phyloP scores from a whole-genome alignment of 1,140 invertebrate species.

The Callitettix versicolor region DNA sequence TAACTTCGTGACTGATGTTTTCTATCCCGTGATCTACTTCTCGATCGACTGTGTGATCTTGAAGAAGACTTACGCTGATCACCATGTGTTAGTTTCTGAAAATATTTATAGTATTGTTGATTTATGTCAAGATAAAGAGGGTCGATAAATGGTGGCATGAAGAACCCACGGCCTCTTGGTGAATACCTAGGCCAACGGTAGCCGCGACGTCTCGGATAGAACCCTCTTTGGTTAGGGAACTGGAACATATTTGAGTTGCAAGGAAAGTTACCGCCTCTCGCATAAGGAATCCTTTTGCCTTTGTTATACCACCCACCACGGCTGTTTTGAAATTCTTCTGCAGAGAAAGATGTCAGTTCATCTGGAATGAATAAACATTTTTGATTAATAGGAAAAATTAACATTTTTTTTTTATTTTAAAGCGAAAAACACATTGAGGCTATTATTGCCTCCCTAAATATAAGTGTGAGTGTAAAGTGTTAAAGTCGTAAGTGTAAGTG shows the following conservation, averaged over 20 bases:
- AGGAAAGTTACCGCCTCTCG: not conserved
- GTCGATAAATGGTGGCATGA: slow-evolving; percentile 5
- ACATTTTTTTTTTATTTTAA: too few relatives aligned
- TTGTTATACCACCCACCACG: not conserved
- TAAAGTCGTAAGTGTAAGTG: too few relatives aligned
- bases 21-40: slow-evolving; percentile 18
- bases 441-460: too few relatives aligned
- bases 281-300: slow-evolving; percentile 2
- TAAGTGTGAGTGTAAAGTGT: too few relatives aligned
- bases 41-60: slow-evolving; percentile 7
- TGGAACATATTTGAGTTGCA: too few relatives aligned
- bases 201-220: not conserved
- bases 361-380: too few relatives aligned
- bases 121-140: slow-evolving; percentile 26
- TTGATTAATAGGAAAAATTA: too few relatives aligned
- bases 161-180: slow-evolving; percentile 2
- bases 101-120: slow-evolving; percentile 35
- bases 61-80: slow-evolving; percentile 15
- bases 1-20: slow-evolving; percentile 24
- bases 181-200: slow-evolving; percentile 8
- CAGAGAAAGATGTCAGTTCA: too few relatives aligned
- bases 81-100: slow-evolving; percentile 36
- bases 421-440: too few relatives aligned
- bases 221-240: not conserved
- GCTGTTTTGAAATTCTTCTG: not conserved